Evolutionary conservation across 2,113 vertebrate species (phyloP), one percentile per base, ranked within the genome.

Genomic region (Irena cyanogastra): DNA sequence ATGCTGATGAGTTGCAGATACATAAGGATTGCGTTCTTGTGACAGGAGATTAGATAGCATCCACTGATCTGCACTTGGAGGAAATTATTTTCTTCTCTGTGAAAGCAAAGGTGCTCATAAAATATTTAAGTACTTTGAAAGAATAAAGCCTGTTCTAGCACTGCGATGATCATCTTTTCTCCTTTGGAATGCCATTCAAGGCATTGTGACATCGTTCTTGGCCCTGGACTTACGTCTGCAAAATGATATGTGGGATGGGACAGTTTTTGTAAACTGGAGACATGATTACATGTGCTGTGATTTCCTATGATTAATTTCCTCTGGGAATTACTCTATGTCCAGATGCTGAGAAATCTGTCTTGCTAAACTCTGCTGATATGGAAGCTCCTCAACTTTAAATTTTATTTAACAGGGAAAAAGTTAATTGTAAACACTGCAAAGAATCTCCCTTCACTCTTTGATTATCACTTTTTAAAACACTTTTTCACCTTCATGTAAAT

Each of bases 271-370:
- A 72, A 91, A 74, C 59, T 53, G 3, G 42, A 83, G 39, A 23
- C 27, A 19, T 93, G 78, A 85, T 80, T 83, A 64, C 84, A 66
- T 92, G 44, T 64, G 52, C 83, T 69, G 24, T 91, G 90, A 88
- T 95, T 96, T 96, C 75, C 79, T 95, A 4, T 92, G 87, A 88
- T 80, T 92, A 94, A 80, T 91, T 92, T 96, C 75, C 66, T 77
- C 33, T 52, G 44, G 26, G 16, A 61, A 69, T 72, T 45, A 22
- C 31, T 77, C 59, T 68, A 20, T 37, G 30, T 85, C 42, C 88
- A 83, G 70, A 87, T 90, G 81, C 26, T 57, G 82, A 57, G 42
- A 49, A 74, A 39, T 45, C 54, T 45, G 37, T n/a, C 47, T 57
- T 76, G 26, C 23, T 49, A 8, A 64, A 49, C 30, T 68, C 56